These are phyloP conservation scores for Zosterops borbonicus DNA, from an alignment of 2,113 vertebrate genomes.

Conservation along the genomic window DNA sequence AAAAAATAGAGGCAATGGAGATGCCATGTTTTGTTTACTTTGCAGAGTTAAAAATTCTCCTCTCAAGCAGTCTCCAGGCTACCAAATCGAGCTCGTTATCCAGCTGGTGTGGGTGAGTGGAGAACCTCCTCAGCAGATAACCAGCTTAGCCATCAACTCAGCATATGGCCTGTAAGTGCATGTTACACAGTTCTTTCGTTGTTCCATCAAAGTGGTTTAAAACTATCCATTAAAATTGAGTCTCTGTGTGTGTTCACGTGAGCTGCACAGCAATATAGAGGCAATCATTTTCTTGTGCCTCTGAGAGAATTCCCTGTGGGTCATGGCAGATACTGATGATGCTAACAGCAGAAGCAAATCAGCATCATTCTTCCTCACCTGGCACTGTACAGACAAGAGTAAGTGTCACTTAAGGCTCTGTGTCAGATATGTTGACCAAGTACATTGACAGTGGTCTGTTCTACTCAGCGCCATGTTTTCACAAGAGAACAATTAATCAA, in stretches of 20 bases:
- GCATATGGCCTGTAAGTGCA: slow-evolving; percentile 92
- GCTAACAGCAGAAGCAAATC: neutral
- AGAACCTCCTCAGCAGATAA: slow-evolving; percentile 96
- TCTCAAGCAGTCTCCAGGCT: slow-evolving; percentile 94
- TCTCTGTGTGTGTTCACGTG: neutral
- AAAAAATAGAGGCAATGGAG: neutral
- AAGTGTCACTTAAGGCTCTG: neutral
- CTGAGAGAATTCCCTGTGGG: neutral
- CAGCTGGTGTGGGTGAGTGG: slow-evolving; percentile 97
- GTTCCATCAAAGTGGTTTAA: neutral
- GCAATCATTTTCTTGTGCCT: neutral
- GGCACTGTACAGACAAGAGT: neutral
- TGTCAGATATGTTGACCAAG: neutral
- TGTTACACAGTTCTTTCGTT: neutral
- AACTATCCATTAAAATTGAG: neutral
- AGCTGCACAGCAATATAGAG: neutral
- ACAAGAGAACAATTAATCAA: neutral
- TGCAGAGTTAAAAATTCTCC: slow-evolving; percentile 92
- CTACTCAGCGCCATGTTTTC: neutral
- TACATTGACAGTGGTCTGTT: neutral
- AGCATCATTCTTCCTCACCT: neutral
- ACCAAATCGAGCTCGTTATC: slow-evolving; percentile 93
- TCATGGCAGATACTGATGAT: neutral
- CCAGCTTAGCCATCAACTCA: slow-evolving; percentile 93
- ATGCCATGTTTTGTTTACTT: slow-evolving; percentile 14